Evolutionary conservation across 1,140 invertebrate species (phyloP), one percentile per base, ranked within the genome.

Genomic region (Ditylenchus dipsaci): DNA sequence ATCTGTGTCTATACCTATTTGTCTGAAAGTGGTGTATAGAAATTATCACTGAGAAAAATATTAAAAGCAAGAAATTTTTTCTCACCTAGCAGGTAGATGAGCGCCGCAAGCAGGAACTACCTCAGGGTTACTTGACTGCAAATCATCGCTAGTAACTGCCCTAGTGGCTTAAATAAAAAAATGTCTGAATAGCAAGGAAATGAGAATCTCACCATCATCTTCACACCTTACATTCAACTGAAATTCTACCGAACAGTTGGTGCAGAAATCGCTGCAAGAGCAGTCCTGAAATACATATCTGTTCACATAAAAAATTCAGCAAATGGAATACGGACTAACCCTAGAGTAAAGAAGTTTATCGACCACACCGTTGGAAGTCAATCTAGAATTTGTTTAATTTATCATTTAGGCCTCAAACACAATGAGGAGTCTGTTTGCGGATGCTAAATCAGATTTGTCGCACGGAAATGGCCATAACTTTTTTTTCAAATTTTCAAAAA

Each of bases 181-280:
- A 38, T 38, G 3, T 38, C 33, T 38, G 33, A 38, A 11, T 38
- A 38, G 33, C 33, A 38, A 38, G 33, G 11, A 3, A 38, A 38
- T 5, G 11, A 11, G 33, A 38, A 38, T 5, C 33, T 11, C 33
- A 38, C 33, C 33, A 68, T 97, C 93, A 79, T 94, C 93, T 8
- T 87, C 87, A 84, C 93, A 97, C 84, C 93, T 94, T 0, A 97
- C 95, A 85, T 98, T 91, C 53, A 99, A 84, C 0, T 90, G 93
- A 80, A 99, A 97, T 84, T 98, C 93, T 0, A 99, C 94, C 73
- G 93, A 93, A 85, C 96, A 99, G 67, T 96, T 91, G 23, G 89
- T 88, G 85, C 95, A 99, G 83, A 98, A 99, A 85, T 98, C 95
- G 53, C 89, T 88, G 83, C 96, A 99, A 45, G 90, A 89, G 82